A percentile compares a stretch with the other conserved stretches of the same genome.
Conservation (phyloP, 2,888 invertebrate genomes). For the Dysmachus trigonus region DNA sequence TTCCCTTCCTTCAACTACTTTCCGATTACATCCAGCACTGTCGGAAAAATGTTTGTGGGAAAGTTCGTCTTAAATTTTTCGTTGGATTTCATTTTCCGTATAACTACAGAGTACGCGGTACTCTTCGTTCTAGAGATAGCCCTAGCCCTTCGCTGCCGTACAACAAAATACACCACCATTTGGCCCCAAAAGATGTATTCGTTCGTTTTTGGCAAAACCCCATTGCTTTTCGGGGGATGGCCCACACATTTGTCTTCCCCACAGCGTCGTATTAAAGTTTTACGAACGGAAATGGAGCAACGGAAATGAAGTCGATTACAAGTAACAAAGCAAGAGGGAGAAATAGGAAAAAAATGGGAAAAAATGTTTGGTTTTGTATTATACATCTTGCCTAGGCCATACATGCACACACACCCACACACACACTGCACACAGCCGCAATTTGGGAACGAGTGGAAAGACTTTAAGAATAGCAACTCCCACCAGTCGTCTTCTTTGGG, state of each 20-base stretch:
- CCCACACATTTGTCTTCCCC: constrained; percentile 26
- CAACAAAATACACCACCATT: not conserved
- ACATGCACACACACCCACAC: too few species aligned
- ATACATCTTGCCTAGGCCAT: constrained; percentile 54
- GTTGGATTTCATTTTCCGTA: constrained; percentile 8
- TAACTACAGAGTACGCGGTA: not conserved
- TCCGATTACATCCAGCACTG: constrained; percentile 4
- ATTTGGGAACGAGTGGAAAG: constrained; percentile 55
- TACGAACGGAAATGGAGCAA: constrained; percentile 47
- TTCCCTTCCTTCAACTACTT: not conserved
- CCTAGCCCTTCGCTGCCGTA: not conserved
- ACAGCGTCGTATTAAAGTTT: constrained; percentile 38
- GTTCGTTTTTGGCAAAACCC: constrained; percentile 8
- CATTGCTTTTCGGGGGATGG: not conserved
- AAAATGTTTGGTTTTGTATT: constrained; percentile 50
- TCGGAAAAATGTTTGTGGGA: not conserved
- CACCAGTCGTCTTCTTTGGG: not conserved
- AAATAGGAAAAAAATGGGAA: constrained; percentile 46
- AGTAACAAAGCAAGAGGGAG: constrained; percentile 22
- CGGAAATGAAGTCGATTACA: constrained; percentile 52
- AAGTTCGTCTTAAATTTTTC: constrained; percentile 9
- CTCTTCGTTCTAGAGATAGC: not conserved
- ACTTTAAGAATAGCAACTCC: not conserved
- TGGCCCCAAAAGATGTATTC: not conserved
- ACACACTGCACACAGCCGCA: constrained; percentile 58